Percentiles rank a stretch among this genome's conserved stretches.
phyloP scores from a whole-genome alignment of 2,113 vertebrate genomes.

The Paramisgurnus dabryanus region DNA sequence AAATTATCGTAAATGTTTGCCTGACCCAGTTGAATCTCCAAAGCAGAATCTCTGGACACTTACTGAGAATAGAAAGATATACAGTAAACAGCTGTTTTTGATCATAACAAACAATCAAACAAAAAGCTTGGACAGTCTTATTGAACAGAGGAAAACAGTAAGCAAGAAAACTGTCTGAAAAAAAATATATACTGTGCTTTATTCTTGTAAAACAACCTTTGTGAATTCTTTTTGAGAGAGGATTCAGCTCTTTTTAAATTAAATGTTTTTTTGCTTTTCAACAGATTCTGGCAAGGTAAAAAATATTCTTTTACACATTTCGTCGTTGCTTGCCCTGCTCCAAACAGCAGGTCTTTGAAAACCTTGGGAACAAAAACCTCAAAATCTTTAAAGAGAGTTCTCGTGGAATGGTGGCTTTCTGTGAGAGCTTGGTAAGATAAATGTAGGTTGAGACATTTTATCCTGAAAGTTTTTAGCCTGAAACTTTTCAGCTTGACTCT shows the following conservation, averaged over 20 bases:
- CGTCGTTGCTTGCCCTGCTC: constrained; percentile 9
- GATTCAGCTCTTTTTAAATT: constrained; percentile 1
- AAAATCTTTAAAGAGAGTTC: constrained; percentile 15
- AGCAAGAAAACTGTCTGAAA: background rate
- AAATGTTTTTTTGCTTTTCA: constrained; percentile 21
- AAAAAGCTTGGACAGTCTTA: background rate
- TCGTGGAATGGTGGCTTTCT: constrained; percentile 17
- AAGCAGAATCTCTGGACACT: too few species aligned
- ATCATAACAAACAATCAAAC: too few species aligned
- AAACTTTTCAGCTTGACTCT: constrained; percentile 21
- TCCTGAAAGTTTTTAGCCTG: background rate
- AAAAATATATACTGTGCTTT: background rate
- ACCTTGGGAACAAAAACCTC: background rate
- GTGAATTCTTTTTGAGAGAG: constrained; percentile 8
- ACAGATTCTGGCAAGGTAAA: constrained; percentile 20
- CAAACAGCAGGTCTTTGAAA: constrained; percentile 30
- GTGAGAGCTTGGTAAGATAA: background rate
- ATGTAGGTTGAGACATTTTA: background rate
- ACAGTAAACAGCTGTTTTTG: too few species aligned
- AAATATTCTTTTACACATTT: constrained; percentile 14
- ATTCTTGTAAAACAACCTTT: background rate
- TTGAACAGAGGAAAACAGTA: background rate
- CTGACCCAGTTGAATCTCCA: too few species aligned
- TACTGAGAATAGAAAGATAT: too few species aligned
- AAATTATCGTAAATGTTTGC: too few species aligned